A percentile compares a stretch with the other conserved stretches of the same genome.
Conservation (phyloP, 2,797 vertebrate species). For the Mormyrus hasselquistii region DNA sequence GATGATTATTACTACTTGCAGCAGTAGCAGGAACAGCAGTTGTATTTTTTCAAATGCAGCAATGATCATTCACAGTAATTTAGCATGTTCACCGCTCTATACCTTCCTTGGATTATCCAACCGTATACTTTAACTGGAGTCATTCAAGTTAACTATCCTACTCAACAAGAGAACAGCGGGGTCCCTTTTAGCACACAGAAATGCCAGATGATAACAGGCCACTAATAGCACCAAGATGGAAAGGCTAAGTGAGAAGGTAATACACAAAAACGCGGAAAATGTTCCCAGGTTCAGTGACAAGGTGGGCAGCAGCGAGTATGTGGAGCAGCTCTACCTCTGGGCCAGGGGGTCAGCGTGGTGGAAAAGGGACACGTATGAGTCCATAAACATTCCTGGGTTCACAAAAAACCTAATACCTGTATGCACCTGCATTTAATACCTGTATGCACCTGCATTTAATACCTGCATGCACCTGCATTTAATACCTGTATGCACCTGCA, state of each 20-base stretch:
- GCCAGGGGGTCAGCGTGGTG: background rate
- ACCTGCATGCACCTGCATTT: background rate
- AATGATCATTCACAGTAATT: background rate
- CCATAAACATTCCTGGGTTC: background rate
- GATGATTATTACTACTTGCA: background rate
- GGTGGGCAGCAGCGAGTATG: background rate
- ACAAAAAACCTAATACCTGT: background rate
- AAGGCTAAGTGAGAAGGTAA: background rate
- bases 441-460: too few relatives aligned
- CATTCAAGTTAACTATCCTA: background rate
- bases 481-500: background rate
- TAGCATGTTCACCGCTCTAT: background rate
- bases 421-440: too few relatives aligned
- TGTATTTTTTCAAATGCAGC: background rate
- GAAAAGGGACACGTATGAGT: background rate
- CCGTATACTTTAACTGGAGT: background rate
- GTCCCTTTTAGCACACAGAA: background rate
- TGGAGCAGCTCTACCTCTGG: background rate
- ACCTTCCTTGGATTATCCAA: background rate
- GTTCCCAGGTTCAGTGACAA: background rate
- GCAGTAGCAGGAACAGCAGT: background rate
- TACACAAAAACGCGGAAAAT: background rate
- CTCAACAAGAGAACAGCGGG: background rate
- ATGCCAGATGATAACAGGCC: background rate
- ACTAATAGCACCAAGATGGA: background rate